Percentiles rank a stretch among this genome's conserved stretches.
These are phyloP conservation scores for Halesus radiatus DNA, from an alignment of 1,140 invertebrate species.

Conservation along the genomic window DNA sequence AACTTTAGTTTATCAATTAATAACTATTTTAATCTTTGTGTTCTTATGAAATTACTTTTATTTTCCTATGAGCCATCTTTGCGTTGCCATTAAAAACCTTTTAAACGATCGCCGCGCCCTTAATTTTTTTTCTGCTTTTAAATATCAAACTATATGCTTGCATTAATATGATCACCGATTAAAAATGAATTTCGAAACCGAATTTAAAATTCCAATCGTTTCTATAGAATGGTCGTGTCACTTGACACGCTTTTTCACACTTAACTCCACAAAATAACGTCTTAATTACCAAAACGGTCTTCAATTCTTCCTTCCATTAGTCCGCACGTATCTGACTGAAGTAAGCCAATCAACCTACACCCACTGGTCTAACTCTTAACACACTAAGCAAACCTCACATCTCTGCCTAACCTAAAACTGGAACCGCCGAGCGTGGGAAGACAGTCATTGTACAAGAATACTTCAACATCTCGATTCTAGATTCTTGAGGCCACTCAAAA, in stretches of 20 bases:
- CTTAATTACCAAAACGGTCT: conserved; percentile 30
- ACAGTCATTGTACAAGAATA: conserved; percentile 2
- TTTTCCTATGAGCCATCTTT: too few species aligned
- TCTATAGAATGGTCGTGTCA: neutral
- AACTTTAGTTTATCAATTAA: too few species aligned
- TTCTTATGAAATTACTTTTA: too few species aligned
- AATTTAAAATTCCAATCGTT: too few species aligned
- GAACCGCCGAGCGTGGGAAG: conserved; percentile 9
- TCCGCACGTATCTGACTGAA: neutral
- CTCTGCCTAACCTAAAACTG: conserved; percentile 21
- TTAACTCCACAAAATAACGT: neutral
- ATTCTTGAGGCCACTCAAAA: too few species aligned
- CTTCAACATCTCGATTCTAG: neutral
- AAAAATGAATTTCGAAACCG: too few species aligned
- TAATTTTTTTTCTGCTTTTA: too few species aligned
- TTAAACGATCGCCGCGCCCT: too few species aligned
- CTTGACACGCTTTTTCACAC: conserved; percentile 8
- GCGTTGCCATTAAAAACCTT: too few species aligned
- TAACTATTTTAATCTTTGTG: too few species aligned
- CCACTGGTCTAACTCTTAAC: conserved; percentile 4
- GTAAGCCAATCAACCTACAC: conserved; percentile 19
- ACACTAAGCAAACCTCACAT: conserved; percentile 19
- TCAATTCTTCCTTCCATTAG: conserved; percentile 22
- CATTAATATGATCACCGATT: too few species aligned
- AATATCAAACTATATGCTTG: too few species aligned